These are phyloP conservation scores for Troilus luridus DNA, from an alignment of 2,888 invertebrate species.

Conservation along the genomic window DNA sequence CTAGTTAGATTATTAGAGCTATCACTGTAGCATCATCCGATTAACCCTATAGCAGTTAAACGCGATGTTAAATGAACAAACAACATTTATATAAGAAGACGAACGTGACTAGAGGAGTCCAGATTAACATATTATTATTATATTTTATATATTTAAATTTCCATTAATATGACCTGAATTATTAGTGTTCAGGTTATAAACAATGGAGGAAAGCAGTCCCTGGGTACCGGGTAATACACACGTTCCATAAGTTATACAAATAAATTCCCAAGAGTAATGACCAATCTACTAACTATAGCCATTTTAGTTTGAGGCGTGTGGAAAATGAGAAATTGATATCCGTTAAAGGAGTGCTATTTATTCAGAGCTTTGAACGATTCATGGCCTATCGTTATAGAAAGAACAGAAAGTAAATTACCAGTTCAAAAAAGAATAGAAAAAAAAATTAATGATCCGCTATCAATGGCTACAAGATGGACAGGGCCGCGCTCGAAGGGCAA, in stretches of 20 bases:
- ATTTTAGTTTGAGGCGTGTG: neutral
- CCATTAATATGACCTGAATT: too few relatives aligned
- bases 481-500: neutral
- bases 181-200: too few relatives aligned
- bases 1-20: too few relatives aligned
- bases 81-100: too few relatives aligned
- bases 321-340: neutral
- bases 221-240: neutral
- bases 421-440: neutral
- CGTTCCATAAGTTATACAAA: neutral
- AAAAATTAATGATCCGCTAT: conserved; percentile 31
- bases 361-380: neutral
- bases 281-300: neutral
- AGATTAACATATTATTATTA: too few relatives aligned
- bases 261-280: neutral
- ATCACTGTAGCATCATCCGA: too few relatives aligned
- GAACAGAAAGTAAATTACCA: neutral
- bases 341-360: neutral
- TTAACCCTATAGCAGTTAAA: too few relatives aligned
- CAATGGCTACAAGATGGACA: neutral
- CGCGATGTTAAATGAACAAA: too few relatives aligned
- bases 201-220: neutral
- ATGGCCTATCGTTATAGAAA: neutral
- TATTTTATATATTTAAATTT: too few relatives aligned
- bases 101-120: too few relatives aligned